A percentile compares a stretch with the other conserved stretches of the same genome.
These are phyloP conservation scores for Diglossa cyanea DNA, from an alignment of 2,797 vertebrate species.

Conservation along the genomic window DNA sequence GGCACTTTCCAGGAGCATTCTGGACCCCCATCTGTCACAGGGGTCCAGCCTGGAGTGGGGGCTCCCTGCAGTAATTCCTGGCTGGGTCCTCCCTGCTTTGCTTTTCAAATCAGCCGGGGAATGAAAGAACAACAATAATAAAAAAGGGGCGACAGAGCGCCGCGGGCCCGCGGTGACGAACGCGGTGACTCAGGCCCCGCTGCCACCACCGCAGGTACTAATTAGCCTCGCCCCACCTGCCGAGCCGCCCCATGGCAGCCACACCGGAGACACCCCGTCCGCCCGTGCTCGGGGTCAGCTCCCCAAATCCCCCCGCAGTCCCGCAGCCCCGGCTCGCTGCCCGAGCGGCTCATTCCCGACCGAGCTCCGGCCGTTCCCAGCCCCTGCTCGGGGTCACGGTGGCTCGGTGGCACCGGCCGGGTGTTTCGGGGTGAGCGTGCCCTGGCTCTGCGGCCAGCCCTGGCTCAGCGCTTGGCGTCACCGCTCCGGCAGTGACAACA, in stretches of 20 bases:
- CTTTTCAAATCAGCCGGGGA: slow-evolving; percentile 32
- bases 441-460: not conserved
- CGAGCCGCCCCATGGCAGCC: not conserved
- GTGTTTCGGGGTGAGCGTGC: not conserved
- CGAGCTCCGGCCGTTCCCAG: not conserved
- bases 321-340: fast-evolving
- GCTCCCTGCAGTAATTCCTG: not conserved
- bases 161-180: not conserved
- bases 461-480: not conserved
- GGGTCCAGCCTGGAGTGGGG: fast-evolving
- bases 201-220: not conserved
- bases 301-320: fast-evolving
- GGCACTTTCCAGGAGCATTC: not conserved
- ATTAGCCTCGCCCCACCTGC: not conserved
- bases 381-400: not conserved
- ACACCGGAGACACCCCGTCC: fast-evolving
- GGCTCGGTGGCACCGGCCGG: not conserved
- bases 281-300: fast-evolving
- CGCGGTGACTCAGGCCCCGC: slow-evolving; percentile 14
- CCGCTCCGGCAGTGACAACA: not conserved
- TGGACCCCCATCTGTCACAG: fast-evolving
- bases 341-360: not conserved
- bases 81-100: not conserved
- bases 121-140: not conserved
- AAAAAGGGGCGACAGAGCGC: not conserved